Evolutionary conservation across 1,140 invertebrate species (phyloP).

Genomic region (Penaeus indicus): DNA sequence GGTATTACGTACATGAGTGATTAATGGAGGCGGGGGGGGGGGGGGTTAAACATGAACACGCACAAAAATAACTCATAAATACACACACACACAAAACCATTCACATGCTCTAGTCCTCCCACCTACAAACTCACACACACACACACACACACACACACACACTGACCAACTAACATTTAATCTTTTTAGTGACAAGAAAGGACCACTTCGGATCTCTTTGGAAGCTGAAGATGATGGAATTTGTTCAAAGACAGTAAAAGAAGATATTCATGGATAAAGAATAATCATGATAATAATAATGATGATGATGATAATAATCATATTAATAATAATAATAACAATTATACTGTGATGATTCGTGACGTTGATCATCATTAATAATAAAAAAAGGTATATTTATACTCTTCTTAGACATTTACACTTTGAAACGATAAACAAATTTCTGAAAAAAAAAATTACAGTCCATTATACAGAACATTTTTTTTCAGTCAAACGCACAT

Average conservation of each 20-base stretch:
- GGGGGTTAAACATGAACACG: neutral
- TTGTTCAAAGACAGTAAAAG: too few relatives aligned
- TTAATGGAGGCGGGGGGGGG: neutral
- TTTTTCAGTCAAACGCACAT: neutral
- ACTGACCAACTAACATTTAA: too few relatives aligned
- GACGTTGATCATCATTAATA: neutral
- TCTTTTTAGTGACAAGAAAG: too few relatives aligned
- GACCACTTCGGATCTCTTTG: too few relatives aligned
- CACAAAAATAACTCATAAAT: neutral
- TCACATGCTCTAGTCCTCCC: neutral
- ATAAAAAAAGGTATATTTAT: neutral
- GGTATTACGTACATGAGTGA: neutral
- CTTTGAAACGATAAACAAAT: neutral
- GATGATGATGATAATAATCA: too few relatives aligned
- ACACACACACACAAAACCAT: neutral
- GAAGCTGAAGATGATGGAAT: too few relatives aligned
- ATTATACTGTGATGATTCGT: neutral
- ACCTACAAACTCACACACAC: neutral
- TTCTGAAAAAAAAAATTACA: too few relatives aligned
- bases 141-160: neutral
- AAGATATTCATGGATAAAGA: too few relatives aligned
- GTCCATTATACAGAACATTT: too few relatives aligned
- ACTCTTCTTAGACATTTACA: neutral
- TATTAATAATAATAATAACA: too few relatives aligned
- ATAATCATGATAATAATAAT: too few relatives aligned